Percentiles rank a stretch among this genome's conserved stretches.
Conservation (phyloP, 2,888 invertebrate species). For the Thereva nobilitata region DNA sequence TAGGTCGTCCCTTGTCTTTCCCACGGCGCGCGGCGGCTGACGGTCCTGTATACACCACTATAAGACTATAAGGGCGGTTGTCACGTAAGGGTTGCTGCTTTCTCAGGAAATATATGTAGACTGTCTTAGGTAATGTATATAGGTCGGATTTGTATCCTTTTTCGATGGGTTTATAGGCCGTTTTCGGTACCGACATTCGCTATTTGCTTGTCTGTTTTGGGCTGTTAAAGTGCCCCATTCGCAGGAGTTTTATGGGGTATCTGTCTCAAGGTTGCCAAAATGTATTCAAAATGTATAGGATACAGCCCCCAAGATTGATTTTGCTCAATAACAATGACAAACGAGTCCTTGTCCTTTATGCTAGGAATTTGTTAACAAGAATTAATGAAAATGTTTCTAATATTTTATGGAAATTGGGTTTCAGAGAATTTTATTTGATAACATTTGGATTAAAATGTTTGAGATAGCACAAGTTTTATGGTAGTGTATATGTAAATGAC, state of each 20-base stretch:
- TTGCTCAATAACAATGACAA: too few relatives aligned
- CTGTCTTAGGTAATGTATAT: too few relatives aligned
- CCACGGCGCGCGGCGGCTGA: not conserved
- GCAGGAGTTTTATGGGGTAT: constrained; percentile 13
- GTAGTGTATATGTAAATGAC: too few relatives aligned
- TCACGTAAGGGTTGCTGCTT: constrained; percentile 22
- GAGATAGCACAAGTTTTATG: too few relatives aligned
- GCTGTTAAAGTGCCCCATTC: constrained; percentile 12
- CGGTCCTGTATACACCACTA: not conserved
- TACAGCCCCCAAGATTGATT: not conserved
- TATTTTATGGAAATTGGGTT: too few relatives aligned
- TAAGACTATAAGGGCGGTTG: constrained; percentile 6
- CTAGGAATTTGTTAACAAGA: too few relatives aligned
- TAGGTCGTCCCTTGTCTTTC: not conserved
- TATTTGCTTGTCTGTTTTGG: constrained; percentile 19
- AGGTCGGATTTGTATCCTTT: not conserved
- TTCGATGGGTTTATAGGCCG: constrained; percentile 10
- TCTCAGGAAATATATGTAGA: too few relatives aligned
- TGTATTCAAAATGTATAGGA: constrained; percentile 5
- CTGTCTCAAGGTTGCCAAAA: constrained; percentile 28
- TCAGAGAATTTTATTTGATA: too few relatives aligned
- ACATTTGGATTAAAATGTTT: too few relatives aligned
- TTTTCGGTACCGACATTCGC: constrained; percentile 14
- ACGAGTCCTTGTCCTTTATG: not conserved
- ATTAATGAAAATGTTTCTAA: too few relatives aligned